phyloP scores from a whole-genome alignment of 2,797 vertebrate genomes.

The Trichosurus vulpecula region DNA sequence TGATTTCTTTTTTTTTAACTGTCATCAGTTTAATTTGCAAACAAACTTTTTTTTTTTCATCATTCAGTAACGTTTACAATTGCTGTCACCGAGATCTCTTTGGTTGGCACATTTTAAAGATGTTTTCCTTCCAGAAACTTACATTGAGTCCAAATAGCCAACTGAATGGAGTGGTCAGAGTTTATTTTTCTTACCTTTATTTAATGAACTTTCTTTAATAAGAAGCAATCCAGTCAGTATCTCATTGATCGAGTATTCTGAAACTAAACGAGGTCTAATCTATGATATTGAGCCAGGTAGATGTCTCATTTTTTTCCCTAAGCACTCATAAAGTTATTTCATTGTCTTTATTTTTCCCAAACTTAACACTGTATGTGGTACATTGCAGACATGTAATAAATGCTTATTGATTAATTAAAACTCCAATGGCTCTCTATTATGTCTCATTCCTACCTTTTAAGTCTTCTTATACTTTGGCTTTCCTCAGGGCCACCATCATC shows the following conservation, averaged over 20 bases:
- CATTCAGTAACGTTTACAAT: constrained; percentile 14
- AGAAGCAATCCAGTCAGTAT: not conserved
- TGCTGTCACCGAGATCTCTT: not conserved
- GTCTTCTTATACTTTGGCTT: not conserved
- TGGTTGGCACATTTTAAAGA: constrained; percentile 3
- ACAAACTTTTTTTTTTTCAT: not conserved
- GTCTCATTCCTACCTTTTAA: not conserved
- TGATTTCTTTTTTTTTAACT: constrained; percentile 24
- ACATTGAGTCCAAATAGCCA: not conserved
- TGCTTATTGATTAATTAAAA: not conserved
- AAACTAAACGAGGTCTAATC: not conserved
- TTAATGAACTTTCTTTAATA: not conserved
- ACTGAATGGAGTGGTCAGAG: not conserved
- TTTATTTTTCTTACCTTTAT: not conserved
- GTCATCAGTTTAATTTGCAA: constrained; percentile 9
- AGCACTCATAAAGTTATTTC: not conserved
- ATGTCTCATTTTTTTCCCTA: not conserved
- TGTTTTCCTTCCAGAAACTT: constrained; percentile 11
- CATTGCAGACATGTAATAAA: not conserved
- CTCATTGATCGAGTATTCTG: not conserved
- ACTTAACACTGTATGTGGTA: not conserved
- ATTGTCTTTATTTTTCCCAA: not conserved
- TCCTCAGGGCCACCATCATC: not conserved
- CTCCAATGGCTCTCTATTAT: not conserved
- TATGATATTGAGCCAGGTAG: not conserved